Base-by-base conservation (phyloP, 2,888 invertebrate genomes). In the Automeris io region DNA sequence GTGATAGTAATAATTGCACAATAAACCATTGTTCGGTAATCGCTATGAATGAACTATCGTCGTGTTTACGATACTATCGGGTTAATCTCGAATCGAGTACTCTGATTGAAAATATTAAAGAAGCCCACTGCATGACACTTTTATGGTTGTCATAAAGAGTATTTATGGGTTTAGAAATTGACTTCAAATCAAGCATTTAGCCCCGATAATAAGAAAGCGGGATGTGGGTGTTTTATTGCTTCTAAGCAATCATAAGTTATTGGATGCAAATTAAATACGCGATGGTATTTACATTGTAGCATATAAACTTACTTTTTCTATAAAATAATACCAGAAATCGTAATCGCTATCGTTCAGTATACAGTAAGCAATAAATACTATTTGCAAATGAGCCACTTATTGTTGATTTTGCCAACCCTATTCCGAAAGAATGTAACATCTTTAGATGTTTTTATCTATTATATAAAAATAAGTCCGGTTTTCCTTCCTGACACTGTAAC, bases 1-100 rank as follows among this genome's bases (percentile, higher is more conserved):
- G 62, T 59, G 75, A 81, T 81, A 77, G 60, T 57, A 29, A 64
- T 76, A 76, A 80, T 81, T 82, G 77, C 76, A 81, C 78, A 81
- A 78, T 71, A 71, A 70, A 64, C 60, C 63, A 73, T 81, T 83
- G 80, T 82, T 71, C 64, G 58, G 50, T 60, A 63, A 70, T 68
- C 58, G 60, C 57, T 70, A 70, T 75, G 73, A 77, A 77, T 79
- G 70, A 73, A 75, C 64, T 61, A 65, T 75, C 71, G 60, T 63
- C 68, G 61, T 56, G 57, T 55, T 63, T 61, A 57, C 53, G 65
- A 69, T 70, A 50, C 53, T 66, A 76, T 74, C 71, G 48, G 23
- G 38, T 42, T 44, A 29, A 56, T 54, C 57, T 56, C 47, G 49
- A 52, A 53, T 49, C 45, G 54, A 41, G 43, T 47, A 48, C 45